phyloP scores from a whole-genome alignment of 2,113 vertebrate genomes.

The Hirundichthys speculiger region DNA sequence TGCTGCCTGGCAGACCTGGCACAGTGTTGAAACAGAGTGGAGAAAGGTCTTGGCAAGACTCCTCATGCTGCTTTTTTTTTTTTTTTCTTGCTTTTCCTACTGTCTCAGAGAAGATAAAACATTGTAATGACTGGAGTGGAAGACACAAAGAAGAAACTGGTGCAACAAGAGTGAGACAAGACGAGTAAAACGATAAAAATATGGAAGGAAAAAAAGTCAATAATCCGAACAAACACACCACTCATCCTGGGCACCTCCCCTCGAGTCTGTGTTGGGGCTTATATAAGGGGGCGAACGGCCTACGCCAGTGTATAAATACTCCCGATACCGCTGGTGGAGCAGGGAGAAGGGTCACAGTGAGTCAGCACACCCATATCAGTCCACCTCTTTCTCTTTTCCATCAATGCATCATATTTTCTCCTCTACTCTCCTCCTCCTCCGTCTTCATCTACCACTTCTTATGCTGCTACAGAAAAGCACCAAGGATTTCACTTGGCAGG shows the following conservation, averaged over 20 bases:
- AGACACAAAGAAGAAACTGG: conserved; percentile 41
- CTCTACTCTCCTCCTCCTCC: conserved; percentile 45
- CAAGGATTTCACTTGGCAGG: conserved; percentile 57
- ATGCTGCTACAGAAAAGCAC: conserved; percentile 38
- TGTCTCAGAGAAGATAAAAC: conserved; percentile 46
- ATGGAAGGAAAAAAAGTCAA: conserved; percentile 57
- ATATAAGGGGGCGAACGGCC: conserved; percentile 76
- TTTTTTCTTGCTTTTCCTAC: conserved; percentile 44
- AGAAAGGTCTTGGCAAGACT: conserved; percentile 44
- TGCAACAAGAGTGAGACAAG: conserved; percentile 21
- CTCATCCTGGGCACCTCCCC: conserved; percentile 59
- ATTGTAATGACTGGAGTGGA: conserved; percentile 43
- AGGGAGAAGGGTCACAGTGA: conserved; percentile 77
- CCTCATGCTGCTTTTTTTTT: conserved; percentile 39
- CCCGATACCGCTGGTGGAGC: conserved; percentile 70
- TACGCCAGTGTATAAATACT: conserved; percentile 78
- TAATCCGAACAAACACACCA: conserved; percentile 54
- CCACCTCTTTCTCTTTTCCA: conserved; percentile 62
- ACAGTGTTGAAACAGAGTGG: conserved; percentile 34
- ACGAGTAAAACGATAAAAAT: conserved; percentile 14
- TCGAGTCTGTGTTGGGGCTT: conserved; percentile 60
- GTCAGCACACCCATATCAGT: conserved; percentile 74
- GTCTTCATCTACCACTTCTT: conserved; percentile 29
- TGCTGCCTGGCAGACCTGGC: conserved; percentile 52
- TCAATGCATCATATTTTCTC: conserved; percentile 44